These are phyloP conservation scores for Rhingia campestris DNA, from an alignment of 2,888 invertebrate genomes.

Conservation along the genomic window DNA sequence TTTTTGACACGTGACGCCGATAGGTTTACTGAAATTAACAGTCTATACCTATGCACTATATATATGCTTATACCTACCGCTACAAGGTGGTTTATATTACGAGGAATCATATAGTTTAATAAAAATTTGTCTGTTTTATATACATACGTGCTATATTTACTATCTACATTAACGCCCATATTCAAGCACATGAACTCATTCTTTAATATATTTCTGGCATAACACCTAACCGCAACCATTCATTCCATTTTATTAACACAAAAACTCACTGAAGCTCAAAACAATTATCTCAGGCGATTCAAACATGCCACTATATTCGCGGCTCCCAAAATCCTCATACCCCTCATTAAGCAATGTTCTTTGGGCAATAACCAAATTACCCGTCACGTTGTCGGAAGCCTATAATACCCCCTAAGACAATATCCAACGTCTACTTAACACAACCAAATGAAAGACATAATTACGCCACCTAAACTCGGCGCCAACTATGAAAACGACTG, in stretches of 20 bases:
- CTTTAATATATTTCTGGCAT: constrained; percentile 13
- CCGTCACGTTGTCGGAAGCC: constrained; percentile 23
- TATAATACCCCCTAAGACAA: constrained; percentile 40
- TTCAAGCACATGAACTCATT: constrained; percentile 19
- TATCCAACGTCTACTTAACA: constrained; percentile 56
- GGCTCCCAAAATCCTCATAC: constrained; percentile 49
- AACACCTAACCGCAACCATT: constrained; percentile 17
- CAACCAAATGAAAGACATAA: constrained; percentile 63
- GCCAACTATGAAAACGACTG: constrained; percentile 58
- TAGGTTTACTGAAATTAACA: too few relatives aligned
- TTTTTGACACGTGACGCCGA: too few relatives aligned
- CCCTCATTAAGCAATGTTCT: constrained; percentile 62
- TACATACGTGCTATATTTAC: neutral
- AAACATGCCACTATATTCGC: constrained; percentile 37
- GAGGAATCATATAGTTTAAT: too few relatives aligned
- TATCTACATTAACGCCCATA: constrained; percentile 5
- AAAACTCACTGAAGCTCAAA: constrained; percentile 43
- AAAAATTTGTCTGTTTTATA: too few relatives aligned
- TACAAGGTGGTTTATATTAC: too few relatives aligned
- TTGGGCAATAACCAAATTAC: constrained; percentile 63
- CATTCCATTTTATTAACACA: constrained; percentile 29
- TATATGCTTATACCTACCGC: too few relatives aligned
- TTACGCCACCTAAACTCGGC: constrained; percentile 64
- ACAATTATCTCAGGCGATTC: constrained; percentile 48
- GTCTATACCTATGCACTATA: too few relatives aligned